phyloP scores from a whole-genome alignment of 2,888 invertebrate species.

The Lasioglossum morio region DNA sequence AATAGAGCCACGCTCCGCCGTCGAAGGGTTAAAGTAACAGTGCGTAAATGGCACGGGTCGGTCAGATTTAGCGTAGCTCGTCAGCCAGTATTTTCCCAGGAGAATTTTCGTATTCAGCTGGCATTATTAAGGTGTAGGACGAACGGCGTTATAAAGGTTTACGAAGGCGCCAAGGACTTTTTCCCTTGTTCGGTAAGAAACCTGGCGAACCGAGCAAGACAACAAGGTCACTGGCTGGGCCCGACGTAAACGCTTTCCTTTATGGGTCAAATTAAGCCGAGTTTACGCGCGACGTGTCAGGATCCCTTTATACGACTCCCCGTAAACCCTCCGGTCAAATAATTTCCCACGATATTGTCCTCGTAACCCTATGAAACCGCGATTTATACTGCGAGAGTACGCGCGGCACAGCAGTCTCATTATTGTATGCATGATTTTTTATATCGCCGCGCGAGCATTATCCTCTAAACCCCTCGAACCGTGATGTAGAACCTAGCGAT shows the following conservation, averaged over 20 bases:
- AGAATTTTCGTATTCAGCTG: not conserved
- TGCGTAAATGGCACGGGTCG: not conserved
- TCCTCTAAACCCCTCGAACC: slow-evolving; percentile 2
- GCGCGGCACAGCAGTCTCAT: slow-evolving; percentile 36
- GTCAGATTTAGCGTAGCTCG: not conserved
- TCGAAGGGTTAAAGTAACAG: not conserved
- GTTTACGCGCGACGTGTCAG: slow-evolving; percentile 72
- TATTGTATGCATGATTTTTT: slow-evolving; percentile 44
- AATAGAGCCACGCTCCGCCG: too few relatives aligned
- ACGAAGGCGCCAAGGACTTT: slow-evolving; percentile 4
- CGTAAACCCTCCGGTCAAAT: slow-evolving; percentile 72
- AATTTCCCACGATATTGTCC: slow-evolving; percentile 67
- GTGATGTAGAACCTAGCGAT: slow-evolving; percentile 2
- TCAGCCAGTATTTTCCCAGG: not conserved
- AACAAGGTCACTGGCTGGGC: slow-evolving; percentile 36
- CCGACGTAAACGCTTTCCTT: slow-evolving; percentile 64
- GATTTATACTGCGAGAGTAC: slow-evolving; percentile 28
- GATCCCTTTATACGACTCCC: slow-evolving; percentile 73
- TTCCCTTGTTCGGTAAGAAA: slow-evolving; percentile 3
- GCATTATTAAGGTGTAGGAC: not conserved
- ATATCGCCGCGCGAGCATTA: slow-evolving; percentile 2
- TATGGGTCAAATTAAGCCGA: slow-evolving; percentile 73
- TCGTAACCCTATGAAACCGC: slow-evolving; percentile 42
- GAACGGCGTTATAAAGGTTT: slow-evolving; percentile 17
- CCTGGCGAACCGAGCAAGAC: not conserved